Conservation (phyloP, 2,888 invertebrate species). For the Dioctria linearis region DNA sequence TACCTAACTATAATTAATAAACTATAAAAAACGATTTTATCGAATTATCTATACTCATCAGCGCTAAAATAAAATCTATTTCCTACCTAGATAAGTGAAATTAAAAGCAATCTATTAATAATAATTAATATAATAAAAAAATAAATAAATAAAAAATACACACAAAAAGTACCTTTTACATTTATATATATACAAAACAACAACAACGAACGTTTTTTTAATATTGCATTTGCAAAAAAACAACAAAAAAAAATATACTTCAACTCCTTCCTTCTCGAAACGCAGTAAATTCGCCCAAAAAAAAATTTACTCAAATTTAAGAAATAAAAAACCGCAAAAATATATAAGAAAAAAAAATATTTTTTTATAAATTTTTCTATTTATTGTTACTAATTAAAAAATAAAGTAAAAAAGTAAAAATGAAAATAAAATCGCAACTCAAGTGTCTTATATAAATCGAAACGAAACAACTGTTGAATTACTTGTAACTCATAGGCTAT, state of each 20-base stretch:
- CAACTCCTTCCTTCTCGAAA: background rate
- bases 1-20: too few species aligned
- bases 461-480: slow-evolving; percentile 38
- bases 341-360: slow-evolving; percentile 1
- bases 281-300: slow-evolving; percentile 9
- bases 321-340: background rate
- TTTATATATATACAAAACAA: background rate
- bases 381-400: slow-evolving; percentile 26
- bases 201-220: slow-evolving; percentile 40
- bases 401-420: background rate
- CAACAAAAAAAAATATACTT: background rate
- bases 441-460: slow-evolving; percentile 56
- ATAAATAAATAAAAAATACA: slow-evolving; percentile 4
- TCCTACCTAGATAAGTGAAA: slow-evolving; percentile 26
- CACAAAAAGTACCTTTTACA: slow-evolving; percentile 44
- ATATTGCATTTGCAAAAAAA: background rate
- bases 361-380: slow-evolving; percentile 40
- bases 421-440: slow-evolving; percentile 52
- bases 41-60: background rate
- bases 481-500: slow-evolving; percentile 22
- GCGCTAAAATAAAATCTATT: background rate
- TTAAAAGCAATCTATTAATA: slow-evolving; percentile 4
- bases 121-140: background rate
- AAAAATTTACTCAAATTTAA: background rate
- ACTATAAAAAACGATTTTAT: too few species aligned